Evolutionary conservation across 2,113 vertebrate genomes (phyloP), one percentile per base, ranked within the genome.

Genomic region (Herpailurus yagouaroundi): DNA sequence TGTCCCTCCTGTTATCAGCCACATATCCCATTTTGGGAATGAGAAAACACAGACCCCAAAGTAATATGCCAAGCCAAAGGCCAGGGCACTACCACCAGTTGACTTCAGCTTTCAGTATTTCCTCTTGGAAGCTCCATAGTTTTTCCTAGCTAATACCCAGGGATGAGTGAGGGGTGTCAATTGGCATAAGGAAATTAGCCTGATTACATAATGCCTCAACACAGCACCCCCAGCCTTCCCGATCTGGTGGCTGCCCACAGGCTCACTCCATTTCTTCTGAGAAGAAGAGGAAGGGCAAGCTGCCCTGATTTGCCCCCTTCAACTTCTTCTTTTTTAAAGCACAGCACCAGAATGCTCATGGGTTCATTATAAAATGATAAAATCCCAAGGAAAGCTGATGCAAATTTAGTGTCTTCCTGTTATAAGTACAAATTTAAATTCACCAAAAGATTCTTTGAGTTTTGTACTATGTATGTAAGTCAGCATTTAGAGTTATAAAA

Each of bases 361-460:
- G 5, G 50, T 86, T 77, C 64, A 12, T 79, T 83, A 7, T 50
- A 90, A 60, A 66, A 69, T 71, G 19, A 45, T 85, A 29, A 74
- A 84, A 76, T 92, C 69, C 63, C 36, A 41, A 55, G 60, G 16
- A 80, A 82, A 64, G 13, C 68, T 66, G 25, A 63, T 95, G 33
- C 14, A 68, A 79, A 95, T 69, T 80, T 55, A 63, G 3, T 73
- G 18, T 87, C 38, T 82, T 89, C 23, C n/a, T 41, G 29, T 38
- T 60, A 36, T 60, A 93, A 86, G 45, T 31, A 10, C n/a, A 85
- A 86, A 66, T 10, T 52, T 52, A 73, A 94, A 36, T 66, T 89
- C 45, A 66, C 73, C 93, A n/a, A 95, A 94, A 85, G 50, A 16
- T n/a, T 60, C 79, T 79, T 92, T 71, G 9, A 89, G 81, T 31